Evolutionary conservation across 2,888 invertebrate species (phyloP).

Genomic region (Limnephilus auricula): DNA sequence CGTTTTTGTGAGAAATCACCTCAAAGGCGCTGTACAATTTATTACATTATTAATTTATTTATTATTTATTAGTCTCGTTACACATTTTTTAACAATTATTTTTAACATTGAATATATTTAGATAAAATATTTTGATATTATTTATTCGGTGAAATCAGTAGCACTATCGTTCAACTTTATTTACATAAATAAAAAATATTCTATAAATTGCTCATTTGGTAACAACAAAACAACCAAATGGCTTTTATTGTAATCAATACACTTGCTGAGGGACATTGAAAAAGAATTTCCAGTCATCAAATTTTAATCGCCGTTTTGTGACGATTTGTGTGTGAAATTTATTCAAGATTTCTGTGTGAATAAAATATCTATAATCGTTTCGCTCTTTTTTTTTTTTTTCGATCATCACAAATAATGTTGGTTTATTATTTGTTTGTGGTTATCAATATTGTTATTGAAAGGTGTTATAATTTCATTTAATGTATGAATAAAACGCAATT

Average conservation of each 20-base stretch:
- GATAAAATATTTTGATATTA: not conserved
- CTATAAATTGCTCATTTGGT: not conserved
- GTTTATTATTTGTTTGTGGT: not conserved
- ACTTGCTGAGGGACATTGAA: not conserved
- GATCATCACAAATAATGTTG: not conserved
- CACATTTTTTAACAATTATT: no score
- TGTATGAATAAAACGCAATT: not conserved
- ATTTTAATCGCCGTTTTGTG: not conserved
- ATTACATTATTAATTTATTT: no score
- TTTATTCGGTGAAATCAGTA: not conserved
- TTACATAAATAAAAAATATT: not conserved
- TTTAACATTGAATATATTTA: no score
- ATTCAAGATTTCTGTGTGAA: not conserved
- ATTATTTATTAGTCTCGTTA: no score
- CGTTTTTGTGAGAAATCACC: no score
- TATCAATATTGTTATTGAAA: not conserved
- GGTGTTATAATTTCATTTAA: not conserved
- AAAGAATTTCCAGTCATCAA: not conserved
- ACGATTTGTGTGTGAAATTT: not conserved
- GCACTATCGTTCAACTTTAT: not conserved
- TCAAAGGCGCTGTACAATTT: no score
- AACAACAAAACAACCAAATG: not conserved
- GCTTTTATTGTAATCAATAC: not conserved
- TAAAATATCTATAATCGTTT: not conserved
- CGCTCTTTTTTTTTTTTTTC: not conserved